These are phyloP conservation scores for Brachyhypopomus occidentalis DNA, from an alignment of 2,113 vertebrate genomes.

Conservation along the genomic window DNA sequence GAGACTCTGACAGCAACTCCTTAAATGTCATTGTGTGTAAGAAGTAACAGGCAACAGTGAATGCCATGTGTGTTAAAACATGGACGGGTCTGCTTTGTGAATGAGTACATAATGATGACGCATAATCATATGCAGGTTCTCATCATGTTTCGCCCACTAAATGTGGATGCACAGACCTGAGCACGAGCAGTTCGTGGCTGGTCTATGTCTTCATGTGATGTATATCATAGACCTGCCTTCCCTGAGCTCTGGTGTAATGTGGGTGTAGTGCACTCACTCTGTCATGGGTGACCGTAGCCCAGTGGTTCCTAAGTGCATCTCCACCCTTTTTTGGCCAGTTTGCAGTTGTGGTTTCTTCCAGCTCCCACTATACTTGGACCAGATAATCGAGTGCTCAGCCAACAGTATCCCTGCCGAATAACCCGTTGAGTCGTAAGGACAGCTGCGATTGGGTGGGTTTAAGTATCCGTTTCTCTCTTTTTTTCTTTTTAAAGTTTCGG, in stretches of 20 bases:
- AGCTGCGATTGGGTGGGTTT: neutral
- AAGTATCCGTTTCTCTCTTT: neutral
- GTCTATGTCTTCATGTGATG: no score
- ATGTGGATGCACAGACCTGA: no score
- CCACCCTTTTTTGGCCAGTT: neutral
- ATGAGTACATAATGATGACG: no score
- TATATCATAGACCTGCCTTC: neutral
- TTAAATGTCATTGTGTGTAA: neutral
- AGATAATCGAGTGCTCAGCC: no score
- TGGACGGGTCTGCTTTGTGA: neutral
- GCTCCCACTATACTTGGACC: neutral
- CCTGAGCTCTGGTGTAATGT: neutral
- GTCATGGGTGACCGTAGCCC: no score
- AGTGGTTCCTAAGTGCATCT: neutral
- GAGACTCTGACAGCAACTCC: no score
- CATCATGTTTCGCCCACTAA: no score
- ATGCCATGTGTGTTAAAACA: neutral
- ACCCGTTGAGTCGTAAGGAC: no score
- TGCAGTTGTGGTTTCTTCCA: neutral
- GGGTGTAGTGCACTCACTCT: no score
- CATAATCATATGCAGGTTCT: no score
- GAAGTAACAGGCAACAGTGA: neutral
- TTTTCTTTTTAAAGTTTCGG: constrained; percentile 79
- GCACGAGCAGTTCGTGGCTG: no score
- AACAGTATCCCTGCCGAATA: no score